Evolutionary conservation across 2,888 invertebrate species (phyloP).

Genomic region (Herminia tarsipennalis): DNA sequence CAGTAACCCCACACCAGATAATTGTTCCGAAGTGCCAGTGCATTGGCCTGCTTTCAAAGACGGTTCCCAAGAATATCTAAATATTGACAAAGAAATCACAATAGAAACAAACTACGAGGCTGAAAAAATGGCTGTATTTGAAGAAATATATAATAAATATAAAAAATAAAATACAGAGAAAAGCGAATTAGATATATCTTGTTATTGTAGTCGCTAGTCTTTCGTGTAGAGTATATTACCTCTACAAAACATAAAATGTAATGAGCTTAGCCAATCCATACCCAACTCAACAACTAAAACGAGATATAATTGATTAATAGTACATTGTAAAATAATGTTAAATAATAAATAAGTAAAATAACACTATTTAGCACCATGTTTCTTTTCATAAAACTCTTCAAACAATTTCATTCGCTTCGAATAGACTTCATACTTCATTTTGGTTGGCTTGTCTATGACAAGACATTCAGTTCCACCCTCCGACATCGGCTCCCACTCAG

Average conservation of each 20-base stretch:
- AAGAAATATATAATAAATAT: conserved; percentile 52
- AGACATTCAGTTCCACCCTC: conserved; percentile 56
- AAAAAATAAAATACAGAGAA: neutral
- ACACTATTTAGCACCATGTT: conserved; percentile 10
- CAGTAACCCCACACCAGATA: conserved; percentile 48
- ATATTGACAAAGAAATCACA: conserved; percentile 46
- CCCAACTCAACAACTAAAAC: no score
- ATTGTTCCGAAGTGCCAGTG: conserved; percentile 22
- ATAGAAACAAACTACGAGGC: conserved; percentile 47
- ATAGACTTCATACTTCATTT: conserved; percentile 64
- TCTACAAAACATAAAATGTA: no score
- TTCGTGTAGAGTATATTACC: no score
- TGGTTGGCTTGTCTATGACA: conserved; percentile 62
- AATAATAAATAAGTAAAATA: no score
- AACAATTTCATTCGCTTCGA: conserved; percentile 64
- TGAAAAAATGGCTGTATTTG: conserved; percentile 51
- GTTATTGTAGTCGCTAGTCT: neutral
- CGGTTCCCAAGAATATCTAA: conserved; percentile 37
- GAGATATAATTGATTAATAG: no score
- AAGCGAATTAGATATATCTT: neutral
- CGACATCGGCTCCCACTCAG: conserved; percentile 67
- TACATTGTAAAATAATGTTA: no score
- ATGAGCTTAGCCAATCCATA: no score
- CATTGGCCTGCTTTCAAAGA: conserved; percentile 46
- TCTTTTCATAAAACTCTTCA: conserved; percentile 60